Percentiles rank a stretch among this genome's conserved stretches.
Evolutionary conservation across 2,888 invertebrate genomes (phyloP).

Genomic region (Strigamia maritima): DNA sequence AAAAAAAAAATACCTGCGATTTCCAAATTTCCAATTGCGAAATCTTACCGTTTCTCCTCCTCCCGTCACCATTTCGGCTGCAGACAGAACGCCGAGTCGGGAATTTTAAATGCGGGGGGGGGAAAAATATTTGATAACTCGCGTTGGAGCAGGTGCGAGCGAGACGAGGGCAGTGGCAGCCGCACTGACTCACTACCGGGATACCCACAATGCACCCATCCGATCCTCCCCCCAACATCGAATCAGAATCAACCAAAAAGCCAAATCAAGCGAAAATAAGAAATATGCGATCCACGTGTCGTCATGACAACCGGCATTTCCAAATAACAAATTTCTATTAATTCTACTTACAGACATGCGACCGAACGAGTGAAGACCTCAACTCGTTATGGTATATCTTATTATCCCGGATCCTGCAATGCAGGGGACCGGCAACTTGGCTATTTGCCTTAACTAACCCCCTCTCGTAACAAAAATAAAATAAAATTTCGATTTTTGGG

Average conservation of each 20-base stretch:
- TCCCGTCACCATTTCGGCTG: background rate
- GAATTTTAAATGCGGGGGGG: background rate
- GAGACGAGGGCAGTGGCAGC: constrained; percentile 18
- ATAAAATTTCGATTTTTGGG: too few relatives aligned
- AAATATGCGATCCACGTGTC: background rate
- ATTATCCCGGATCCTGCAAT: background rate
- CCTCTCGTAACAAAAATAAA: too few relatives aligned
- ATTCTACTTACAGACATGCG: too few relatives aligned
- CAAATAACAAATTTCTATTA: too few relatives aligned
- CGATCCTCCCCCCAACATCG: background rate
- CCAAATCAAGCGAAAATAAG: background rate
- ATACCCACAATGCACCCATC: background rate
- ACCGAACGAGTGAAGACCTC: too few relatives aligned
- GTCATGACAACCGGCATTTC: too few relatives aligned
- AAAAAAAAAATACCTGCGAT: background rate
- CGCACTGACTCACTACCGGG: constrained; percentile 18
- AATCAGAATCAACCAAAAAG: background rate
- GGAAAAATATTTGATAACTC: too few relatives aligned
- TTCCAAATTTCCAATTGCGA: background rate
- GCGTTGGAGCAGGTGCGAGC: constrained; percentile 12
- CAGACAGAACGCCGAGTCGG: background rate
- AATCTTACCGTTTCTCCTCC: background rate
- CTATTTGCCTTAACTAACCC: background rate
- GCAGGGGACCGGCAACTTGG: background rate
- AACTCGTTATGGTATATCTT: background rate